These are phyloP conservation scores for Streptopelia turtur DNA, from an alignment of 2,797 vertebrate genomes.

Conservation along the genomic window DNA sequence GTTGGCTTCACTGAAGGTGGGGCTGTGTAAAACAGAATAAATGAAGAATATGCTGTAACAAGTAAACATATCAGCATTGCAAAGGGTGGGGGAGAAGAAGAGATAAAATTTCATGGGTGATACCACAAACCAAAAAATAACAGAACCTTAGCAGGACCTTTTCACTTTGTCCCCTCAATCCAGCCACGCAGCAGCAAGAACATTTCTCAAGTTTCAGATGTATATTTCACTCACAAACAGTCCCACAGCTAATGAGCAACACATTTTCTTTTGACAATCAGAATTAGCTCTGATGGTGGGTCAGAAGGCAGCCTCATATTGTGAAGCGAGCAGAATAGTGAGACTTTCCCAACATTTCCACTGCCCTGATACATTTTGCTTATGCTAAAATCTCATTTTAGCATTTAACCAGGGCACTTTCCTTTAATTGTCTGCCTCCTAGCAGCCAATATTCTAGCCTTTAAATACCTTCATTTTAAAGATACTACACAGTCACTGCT, in stretches of 20 bases:
- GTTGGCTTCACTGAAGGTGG: neutral
- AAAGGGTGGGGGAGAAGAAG: neutral
- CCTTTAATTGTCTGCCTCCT: neutral
- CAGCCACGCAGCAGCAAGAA: neutral
- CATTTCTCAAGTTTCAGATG: neutral
- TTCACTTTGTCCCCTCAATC: neutral
- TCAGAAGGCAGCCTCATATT: neutral
- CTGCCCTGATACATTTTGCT: neutral
- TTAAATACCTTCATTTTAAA: neutral
- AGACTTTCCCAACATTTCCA: neutral
- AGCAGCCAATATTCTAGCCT: neutral
- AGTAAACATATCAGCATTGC: neutral
- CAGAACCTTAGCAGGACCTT: neutral
- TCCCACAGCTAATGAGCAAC: neutral
- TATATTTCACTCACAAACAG: neutral
- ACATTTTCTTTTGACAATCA: neutral
- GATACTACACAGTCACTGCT: neutral
- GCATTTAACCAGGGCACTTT: neutral
- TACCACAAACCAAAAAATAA: neutral
- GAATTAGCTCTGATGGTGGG: neutral
- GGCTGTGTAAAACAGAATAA: neutral
- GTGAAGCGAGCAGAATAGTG: accelerated
- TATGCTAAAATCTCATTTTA: neutral
- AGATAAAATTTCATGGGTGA: neutral
- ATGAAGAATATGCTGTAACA: neutral